phyloP scores from a whole-genome alignment of 2,113 vertebrate species.

The Cheilinus undulatus region DNA sequence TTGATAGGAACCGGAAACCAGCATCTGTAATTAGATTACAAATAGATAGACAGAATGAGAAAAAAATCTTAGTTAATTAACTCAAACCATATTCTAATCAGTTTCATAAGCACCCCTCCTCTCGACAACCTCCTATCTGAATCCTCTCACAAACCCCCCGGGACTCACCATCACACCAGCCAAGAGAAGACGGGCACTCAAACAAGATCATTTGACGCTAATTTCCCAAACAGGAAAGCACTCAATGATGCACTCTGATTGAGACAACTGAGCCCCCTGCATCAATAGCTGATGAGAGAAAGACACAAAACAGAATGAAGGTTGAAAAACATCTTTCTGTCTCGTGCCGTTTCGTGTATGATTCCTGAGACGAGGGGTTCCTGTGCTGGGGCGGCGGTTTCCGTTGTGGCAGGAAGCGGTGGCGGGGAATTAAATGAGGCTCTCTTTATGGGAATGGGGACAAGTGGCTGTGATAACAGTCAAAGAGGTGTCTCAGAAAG shows the following conservation, averaged over 20 bases:
- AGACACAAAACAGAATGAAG: conserved; percentile 35
- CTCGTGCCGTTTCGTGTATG: conserved; percentile 45
- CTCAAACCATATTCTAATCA: conserved; percentile 83
- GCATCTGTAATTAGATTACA: conserved; percentile 82
- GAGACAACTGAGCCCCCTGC: conserved; percentile 56
- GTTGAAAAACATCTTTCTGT: conserved; percentile 19
- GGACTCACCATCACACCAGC: conserved; percentile 64
- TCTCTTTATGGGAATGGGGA: conserved; percentile 46
- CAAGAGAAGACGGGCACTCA: conserved; percentile 66
- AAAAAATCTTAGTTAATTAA: conserved; percentile 77
- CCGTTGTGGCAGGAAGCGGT: conserved; percentile 66
- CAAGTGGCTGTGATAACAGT: conserved; percentile 64
- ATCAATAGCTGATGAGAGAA: conserved; percentile 52
- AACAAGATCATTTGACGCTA: conserved; percentile 79
- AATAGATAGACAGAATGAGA: conserved; percentile 63
- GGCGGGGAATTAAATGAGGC: conserved; percentile 54
- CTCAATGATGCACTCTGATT: conserved; percentile 73
- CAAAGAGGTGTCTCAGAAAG: conserved; percentile 61
- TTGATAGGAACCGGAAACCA: conserved; percentile 76
- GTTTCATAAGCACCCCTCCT: conserved; percentile 59
- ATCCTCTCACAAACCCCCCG: conserved; percentile 68
- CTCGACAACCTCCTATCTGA: conserved; percentile 64
- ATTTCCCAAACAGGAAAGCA: conserved; percentile 81
- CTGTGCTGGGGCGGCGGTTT: conserved; percentile 41
- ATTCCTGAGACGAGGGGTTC: conserved; percentile 46